Base-by-base conservation (phyloP, 2,797 vertebrate species). In the Acanthurus leucopareius region DNA sequence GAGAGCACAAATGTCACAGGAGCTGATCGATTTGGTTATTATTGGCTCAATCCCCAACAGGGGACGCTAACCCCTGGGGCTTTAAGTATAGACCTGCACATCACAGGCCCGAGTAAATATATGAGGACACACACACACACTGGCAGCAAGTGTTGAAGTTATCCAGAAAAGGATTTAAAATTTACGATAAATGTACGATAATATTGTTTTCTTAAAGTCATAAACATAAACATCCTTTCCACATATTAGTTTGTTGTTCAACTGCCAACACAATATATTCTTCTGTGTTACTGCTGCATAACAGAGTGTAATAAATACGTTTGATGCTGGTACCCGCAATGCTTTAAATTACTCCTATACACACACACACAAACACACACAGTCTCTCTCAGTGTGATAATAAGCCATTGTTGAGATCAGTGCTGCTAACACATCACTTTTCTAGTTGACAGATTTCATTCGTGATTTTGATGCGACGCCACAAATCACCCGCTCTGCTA, bases 11-110 rank as follows among this genome's bases (percentile, higher is more conserved):
- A 85, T 93, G 93, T 93, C 89, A 89, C 45, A 68, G 82, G 78
- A 73, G 54, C 71, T 67, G 86, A 93, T 95, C 92, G 25, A 94
- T 94, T 45, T 2, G 25, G 80, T 84, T 89, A 84, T 88, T 91
- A 93, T 88, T 90, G 83, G 81, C 87, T 62, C 15, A 40, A 66
- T 47, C 49, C 49, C 84, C 40, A 66, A 62, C 52, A 73, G 67
- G 75, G 81, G 69, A 77, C 14, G 1, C 60, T 62, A 76, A 66
- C 78, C 85, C 89, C 75, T 3, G 45, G 62, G 79, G 86, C 75
- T 83, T 73, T 73, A 82, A 52, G 68, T 60, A 64, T 35, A 78
- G 59, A 86, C 44, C 47, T 5, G 52, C 47, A 74, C 54, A 75
- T 77, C 60, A 67, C 65, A 66, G 28, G 11, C 28, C 7, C 25